These are phyloP conservation scores for Dascillus cervinus DNA, from an alignment of 2,888 invertebrate species.

Conservation along the genomic window DNA sequence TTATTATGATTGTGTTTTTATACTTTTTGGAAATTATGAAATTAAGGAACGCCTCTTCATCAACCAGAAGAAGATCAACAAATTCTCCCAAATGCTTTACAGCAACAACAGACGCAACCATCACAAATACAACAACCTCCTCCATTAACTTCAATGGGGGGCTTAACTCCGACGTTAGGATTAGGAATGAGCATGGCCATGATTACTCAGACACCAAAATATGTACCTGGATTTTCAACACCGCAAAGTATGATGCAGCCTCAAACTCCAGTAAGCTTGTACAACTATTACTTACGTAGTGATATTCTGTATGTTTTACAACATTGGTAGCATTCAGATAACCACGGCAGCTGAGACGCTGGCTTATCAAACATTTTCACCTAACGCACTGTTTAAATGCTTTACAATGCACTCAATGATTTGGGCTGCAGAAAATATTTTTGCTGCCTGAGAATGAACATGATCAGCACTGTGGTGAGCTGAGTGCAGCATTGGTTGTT, in stretches of 20 bases:
- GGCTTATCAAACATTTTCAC: no score
- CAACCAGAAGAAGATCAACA: constrained; percentile 88
- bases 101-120: constrained; percentile 57
- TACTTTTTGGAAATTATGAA: no score
- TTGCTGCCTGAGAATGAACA: no score
- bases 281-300: no score
- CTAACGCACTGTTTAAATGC: no score
- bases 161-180: constrained; percentile 51
- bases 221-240: constrained; percentile 67
- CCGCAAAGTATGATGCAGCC: constrained; percentile 85
- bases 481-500: background rate
- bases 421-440: no score
- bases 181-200: constrained; percentile 57
- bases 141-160: constrained; percentile 49
- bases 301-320: background rate
- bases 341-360: no score
- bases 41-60: constrained; percentile 77
- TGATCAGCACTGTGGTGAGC: background rate
- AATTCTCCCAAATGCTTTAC: constrained; percentile 76
- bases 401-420: no score
- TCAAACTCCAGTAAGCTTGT: constrained; percentile 75
- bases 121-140: constrained; percentile 43
- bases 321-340: no score
- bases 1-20: constrained; percentile 1
- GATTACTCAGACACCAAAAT: constrained; percentile 65